Percentiles rank a stretch among this genome's conserved stretches.
phyloP scores from a whole-genome alignment of 2,888 invertebrate species.

The Ennomos fuscantarius region DNA sequence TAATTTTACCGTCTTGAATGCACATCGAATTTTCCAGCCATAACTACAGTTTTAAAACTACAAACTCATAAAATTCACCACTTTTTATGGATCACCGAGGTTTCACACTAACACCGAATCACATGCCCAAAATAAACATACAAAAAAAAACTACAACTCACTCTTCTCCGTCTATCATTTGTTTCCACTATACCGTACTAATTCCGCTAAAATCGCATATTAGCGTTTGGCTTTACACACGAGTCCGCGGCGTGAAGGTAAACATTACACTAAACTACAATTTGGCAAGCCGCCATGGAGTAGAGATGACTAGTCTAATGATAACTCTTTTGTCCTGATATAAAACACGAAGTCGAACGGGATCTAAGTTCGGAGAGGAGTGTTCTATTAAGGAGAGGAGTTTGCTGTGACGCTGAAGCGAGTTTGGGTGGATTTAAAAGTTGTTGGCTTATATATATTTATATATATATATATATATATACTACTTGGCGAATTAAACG shows the following conservation, averaged over 20 bases:
- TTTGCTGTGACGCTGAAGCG: too few relatives aligned
- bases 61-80: too few relatives aligned
- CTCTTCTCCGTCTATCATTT: slow-evolving; percentile 36
- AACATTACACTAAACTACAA: slow-evolving; percentile 60
- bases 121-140: slow-evolving; percentile 16
- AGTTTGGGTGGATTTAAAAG: too few relatives aligned
- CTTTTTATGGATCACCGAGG: too few relatives aligned
- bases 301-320: slow-evolving; percentile 21
- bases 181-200: neutral
- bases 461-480: too few relatives aligned
- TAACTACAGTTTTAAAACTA: too few relatives aligned
- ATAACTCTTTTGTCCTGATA: slow-evolving; percentile 34
- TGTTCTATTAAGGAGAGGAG: too few relatives aligned
- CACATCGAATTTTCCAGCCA: slow-evolving; percentile 24
- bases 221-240: slow-evolving; percentile 20
- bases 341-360: slow-evolving; percentile 3
- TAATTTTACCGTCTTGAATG: slow-evolving; percentile 20
- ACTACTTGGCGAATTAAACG: too few relatives aligned
- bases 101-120: slow-evolving; percentile 2
- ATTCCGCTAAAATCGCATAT: slow-evolving; percentile 9
- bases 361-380: slow-evolving; percentile 1
- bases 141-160: slow-evolving; percentile 29
- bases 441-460: too few relatives aligned
- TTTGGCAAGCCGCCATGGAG: slow-evolving; percentile 64
- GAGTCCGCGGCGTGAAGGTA: slow-evolving; percentile 47